Conservation (phyloP, 2,113 vertebrate genomes). For the Helogale parvula region DNA sequence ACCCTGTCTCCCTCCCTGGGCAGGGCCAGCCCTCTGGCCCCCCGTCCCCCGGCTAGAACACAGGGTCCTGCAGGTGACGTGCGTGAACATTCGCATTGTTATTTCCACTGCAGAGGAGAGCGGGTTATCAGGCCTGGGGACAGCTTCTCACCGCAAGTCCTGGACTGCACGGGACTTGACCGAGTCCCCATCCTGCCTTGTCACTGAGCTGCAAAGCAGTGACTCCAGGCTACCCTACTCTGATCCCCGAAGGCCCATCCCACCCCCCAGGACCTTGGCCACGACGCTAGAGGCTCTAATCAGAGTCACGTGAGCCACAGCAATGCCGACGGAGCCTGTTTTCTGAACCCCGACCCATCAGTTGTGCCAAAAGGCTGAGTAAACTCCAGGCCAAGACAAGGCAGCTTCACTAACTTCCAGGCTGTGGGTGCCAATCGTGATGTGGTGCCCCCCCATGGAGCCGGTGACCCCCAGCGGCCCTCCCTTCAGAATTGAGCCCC, state of each 20-base stretch:
- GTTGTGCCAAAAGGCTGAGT: constrained; percentile 31
- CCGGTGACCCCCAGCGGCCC: too few relatives aligned
- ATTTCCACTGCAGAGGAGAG: neutral
- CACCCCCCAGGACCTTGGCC: neutral
- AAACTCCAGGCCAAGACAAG: constrained; percentile 55
- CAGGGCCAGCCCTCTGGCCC: neutral
- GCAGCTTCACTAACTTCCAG: constrained; percentile 47
- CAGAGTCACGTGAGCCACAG: neutral
- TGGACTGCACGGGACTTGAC: constrained; percentile 11
- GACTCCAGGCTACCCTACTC: neutral
- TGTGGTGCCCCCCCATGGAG: fast-evolving
- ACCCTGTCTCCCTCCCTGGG: neutral
- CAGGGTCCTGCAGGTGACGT: neutral
- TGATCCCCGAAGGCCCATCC: neutral
- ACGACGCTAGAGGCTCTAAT: neutral
- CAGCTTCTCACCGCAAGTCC: neutral
- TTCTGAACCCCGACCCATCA: neutral
- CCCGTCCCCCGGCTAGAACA: fast-evolving
- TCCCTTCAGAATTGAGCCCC: neutral
- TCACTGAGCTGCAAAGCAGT: neutral
- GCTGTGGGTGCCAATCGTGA: constrained; percentile 54
- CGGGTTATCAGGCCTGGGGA: neutral
- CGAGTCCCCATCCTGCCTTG: neutral
- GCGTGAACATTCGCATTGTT: neutral
- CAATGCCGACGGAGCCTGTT: neutral